phyloP scores from a whole-genome alignment of 2,888 invertebrate genomes.

The Caenorhabditis imperialis region DNA sequence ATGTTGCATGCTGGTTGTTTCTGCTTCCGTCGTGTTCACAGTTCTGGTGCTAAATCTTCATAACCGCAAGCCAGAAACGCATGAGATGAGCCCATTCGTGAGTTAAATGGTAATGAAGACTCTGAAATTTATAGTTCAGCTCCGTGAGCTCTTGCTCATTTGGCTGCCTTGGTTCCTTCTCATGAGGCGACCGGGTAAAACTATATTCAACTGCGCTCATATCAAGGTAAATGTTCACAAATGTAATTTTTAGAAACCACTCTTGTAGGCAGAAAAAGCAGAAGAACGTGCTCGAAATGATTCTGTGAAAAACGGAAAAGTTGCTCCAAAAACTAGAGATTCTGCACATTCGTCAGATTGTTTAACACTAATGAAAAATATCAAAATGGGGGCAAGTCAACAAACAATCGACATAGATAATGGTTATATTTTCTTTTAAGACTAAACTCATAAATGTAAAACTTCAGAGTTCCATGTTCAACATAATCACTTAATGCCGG shows the following conservation, averaged over 20 bases:
- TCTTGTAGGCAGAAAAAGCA: slow-evolving; percentile 51
- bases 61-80: slow-evolving; percentile 69
- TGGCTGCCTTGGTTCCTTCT: slow-evolving; percentile 97
- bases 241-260: neutral
- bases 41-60: slow-evolving; percentile 70
- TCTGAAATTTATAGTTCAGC: slow-evolving; percentile 81
- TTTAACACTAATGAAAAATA: slow-evolving; percentile 52
- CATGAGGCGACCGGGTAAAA: slow-evolving; percentile 90
- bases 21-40: slow-evolving; percentile 71
- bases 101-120: slow-evolving; percentile 29
- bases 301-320: slow-evolving; percentile 35
- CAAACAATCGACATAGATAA: slow-evolving; percentile 39
- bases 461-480: slow-evolving; percentile 46
- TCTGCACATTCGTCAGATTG: slow-evolving; percentile 46
- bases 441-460: no score
- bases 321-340: slow-evolving; percentile 14
- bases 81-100: slow-evolving; percentile 72
- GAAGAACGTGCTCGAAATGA: slow-evolving; percentile 54
- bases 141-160: slow-evolving; percentile 92
- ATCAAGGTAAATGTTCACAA: slow-evolving; percentile 22
- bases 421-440: slow-evolving; percentile 8
- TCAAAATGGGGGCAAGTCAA: slow-evolving; percentile 34
- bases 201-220: slow-evolving; percentile 55
- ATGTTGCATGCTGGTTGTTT: slow-evolving; percentile 70
- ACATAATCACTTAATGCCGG: slow-evolving; percentile 51